Evolutionary conservation across 2,797 vertebrate species (phyloP).

Genomic region (Stomatorhinus walkeri): DNA sequence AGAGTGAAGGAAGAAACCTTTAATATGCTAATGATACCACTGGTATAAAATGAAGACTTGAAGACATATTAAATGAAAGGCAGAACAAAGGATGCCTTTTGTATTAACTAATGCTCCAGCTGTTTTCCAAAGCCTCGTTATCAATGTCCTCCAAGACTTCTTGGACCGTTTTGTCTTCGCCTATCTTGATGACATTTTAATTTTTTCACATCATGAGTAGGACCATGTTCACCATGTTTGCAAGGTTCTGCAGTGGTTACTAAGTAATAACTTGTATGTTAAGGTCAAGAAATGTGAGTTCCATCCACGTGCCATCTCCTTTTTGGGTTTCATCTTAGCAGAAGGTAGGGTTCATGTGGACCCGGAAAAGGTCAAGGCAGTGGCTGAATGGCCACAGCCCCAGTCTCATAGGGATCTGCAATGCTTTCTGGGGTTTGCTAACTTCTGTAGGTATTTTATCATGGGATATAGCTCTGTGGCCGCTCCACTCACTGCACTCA

Average conservation of each 20-base stretch:
- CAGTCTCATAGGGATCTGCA: neutral
- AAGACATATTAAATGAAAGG: neutral
- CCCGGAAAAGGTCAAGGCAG: neutral
- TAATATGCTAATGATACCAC: neutral
- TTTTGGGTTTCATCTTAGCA: neutral
- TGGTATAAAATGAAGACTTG: neutral
- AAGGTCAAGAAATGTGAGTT: neutral
- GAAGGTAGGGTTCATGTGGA: neutral
- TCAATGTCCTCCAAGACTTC: neutral
- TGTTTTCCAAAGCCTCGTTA: neutral
- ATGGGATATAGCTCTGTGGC: neutral
- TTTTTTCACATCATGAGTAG: neutral
- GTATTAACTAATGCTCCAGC: neutral
- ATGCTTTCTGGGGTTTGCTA: neutral
- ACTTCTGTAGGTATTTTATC: neutral
- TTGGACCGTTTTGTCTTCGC: neutral
- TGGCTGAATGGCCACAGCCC: neutral
- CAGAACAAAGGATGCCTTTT: neutral
- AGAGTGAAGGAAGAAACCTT: neutral
- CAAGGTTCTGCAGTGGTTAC: neutral
- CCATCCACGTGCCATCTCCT: neutral
- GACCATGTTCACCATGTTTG: neutral
- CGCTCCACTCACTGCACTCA: neutral
- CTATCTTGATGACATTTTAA: neutral
- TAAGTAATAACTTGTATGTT: neutral